These are phyloP conservation scores for Cyprinodon diabolis DNA, from an alignment of 2,797 vertebrate genomes.

Conservation along the genomic window DNA sequence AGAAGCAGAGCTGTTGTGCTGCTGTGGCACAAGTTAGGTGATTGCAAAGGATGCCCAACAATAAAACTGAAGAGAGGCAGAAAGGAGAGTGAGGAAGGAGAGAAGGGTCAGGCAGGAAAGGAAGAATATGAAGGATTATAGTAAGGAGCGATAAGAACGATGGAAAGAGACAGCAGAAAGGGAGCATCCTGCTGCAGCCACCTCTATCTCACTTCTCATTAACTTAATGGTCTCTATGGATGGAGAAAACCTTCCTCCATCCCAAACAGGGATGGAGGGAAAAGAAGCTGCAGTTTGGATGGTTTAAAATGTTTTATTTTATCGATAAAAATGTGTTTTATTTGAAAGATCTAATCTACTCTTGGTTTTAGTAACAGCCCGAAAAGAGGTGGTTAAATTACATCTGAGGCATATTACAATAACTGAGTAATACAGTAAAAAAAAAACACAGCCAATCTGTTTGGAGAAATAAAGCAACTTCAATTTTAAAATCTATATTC, in stretches of 20 bases:
- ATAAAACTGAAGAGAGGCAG: slow-evolving; percentile 43
- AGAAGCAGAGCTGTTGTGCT: slow-evolving; percentile 67
- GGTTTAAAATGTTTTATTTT: slow-evolving; percentile 1
- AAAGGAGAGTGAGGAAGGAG: slow-evolving; percentile 6
- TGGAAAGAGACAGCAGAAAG: slow-evolving; percentile 20
- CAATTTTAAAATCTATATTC: neutral
- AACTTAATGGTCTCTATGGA: slow-evolving; percentile 88
- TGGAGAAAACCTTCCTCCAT: slow-evolving; percentile 55
- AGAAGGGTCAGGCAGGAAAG: slow-evolving; percentile 32
- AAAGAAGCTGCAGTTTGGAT: neutral
- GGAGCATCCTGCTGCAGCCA: slow-evolving; percentile 75
- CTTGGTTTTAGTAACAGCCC: neutral
- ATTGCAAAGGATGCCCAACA: slow-evolving; percentile 41
- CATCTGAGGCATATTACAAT: neutral
- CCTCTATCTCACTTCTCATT: slow-evolving; percentile 86
- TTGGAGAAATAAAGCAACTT: neutral
- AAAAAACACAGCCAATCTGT: neutral
- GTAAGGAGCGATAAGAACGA: slow-evolving; percentile 19
- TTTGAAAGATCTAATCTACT: slow-evolving; percentile 1
- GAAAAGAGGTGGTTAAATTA: neutral
- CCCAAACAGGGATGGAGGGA: slow-evolving; percentile 36
- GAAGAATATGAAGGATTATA: slow-evolving; percentile 20
- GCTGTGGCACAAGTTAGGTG: slow-evolving; percentile 57
- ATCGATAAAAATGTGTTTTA: neutral
- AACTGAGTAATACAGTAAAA: neutral